phyloP scores from a whole-genome alignment of 2,113 vertebrate genomes.

The Capreolus pygargus region DNA sequence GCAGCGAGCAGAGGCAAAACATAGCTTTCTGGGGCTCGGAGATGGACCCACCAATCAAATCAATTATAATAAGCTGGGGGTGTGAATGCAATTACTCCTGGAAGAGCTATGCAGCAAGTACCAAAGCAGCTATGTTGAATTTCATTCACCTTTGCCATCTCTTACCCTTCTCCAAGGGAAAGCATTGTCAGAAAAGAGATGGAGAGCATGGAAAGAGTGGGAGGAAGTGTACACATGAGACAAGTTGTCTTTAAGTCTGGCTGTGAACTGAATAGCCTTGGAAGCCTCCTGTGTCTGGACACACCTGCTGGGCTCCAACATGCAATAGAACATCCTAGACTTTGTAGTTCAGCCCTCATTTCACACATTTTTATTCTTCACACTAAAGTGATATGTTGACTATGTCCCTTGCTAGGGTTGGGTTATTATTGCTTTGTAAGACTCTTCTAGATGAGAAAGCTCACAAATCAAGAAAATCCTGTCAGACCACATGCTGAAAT shows the following conservation, averaged over 20 bases:
- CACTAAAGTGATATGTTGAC: neutral
- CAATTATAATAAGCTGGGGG: neutral
- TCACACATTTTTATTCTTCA: neutral
- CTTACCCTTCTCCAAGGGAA: neutral
- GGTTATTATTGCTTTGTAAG: neutral
- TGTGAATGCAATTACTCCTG: neutral
- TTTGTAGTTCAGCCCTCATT: neutral
- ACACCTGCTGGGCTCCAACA: neutral
- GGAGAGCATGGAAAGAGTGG: rapidly evolving
- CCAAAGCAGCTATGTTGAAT: neutral
- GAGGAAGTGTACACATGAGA: rapidly evolving
- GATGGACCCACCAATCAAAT: neutral
- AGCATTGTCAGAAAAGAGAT: neutral
- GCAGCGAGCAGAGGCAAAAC: neutral
- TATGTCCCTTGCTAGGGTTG: neutral
- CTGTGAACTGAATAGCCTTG: neutral
- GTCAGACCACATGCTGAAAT: neutral
- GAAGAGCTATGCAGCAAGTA: neutral
- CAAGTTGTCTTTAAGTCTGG: neutral
- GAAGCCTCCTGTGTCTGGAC: neutral
- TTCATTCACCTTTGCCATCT: neutral
- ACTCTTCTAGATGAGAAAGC: conserved; percentile 21
- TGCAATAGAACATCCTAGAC: neutral
- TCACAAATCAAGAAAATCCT: conserved; percentile 43
- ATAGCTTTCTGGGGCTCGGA: neutral